A percentile compares a stretch with the other conserved stretches of the same genome.
These are phyloP conservation scores for Amphiduros pacificus DNA, from an alignment of 2,888 invertebrate genomes.

Conservation along the genomic window DNA sequence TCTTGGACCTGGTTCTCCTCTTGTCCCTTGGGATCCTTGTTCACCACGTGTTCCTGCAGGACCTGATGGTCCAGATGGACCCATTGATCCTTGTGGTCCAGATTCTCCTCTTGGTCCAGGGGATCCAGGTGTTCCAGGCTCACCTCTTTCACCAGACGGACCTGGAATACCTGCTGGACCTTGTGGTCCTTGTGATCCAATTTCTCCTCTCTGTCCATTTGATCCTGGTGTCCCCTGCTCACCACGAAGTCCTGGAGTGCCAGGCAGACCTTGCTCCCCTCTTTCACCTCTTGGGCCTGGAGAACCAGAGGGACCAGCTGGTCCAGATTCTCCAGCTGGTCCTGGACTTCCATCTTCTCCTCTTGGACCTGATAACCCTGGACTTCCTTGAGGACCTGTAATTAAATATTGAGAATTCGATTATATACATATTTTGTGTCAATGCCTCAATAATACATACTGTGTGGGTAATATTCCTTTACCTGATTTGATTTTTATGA, in stretches of 20 bases:
- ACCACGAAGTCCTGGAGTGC: constrained; percentile 6
- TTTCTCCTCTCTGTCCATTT: constrained; percentile 4
- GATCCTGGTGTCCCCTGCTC: constrained; percentile 7
- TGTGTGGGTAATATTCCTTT: too few relatives aligned
- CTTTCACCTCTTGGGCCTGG: constrained; percentile 18
- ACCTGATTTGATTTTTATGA: too few relatives aligned
- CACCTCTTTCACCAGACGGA: constrained; percentile 15
- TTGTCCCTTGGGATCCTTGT: constrained; percentile 10
- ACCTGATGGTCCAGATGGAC: constrained; percentile 23
- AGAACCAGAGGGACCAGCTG: constrained; percentile 18
- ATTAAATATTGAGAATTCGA: too few relatives aligned
- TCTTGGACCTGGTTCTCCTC: constrained; percentile 16
- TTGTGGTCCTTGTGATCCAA: not conserved
- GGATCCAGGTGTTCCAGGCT: constrained; percentile 21
- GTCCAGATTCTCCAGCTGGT: constrained; percentile 62
- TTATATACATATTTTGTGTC: too few relatives aligned
- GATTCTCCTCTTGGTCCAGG: constrained; percentile 23
- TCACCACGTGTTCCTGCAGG: constrained; percentile 21
- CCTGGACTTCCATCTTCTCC: constrained; percentile 61
- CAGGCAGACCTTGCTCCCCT: constrained; percentile 18
- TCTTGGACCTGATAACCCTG: constrained; percentile 7
- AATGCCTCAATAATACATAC: not conserved
- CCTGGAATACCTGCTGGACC: constrained; percentile 13
- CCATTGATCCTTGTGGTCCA: constrained; percentile 25
- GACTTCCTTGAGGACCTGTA: too few relatives aligned